Evolutionary conservation across 2,888 invertebrate genomes (phyloP).

Genomic region (Leptinotarsa juncta): DNA sequence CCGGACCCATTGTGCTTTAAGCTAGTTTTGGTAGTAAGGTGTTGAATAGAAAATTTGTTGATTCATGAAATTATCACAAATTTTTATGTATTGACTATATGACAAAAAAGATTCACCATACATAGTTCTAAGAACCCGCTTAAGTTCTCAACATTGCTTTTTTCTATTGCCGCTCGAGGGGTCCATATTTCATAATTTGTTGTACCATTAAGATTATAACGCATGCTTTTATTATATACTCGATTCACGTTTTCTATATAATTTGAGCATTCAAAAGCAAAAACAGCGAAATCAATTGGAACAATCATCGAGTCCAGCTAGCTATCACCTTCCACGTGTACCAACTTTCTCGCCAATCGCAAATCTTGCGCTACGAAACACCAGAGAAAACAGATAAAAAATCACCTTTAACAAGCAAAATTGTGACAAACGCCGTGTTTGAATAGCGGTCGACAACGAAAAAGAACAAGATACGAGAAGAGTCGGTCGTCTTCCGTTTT

Average conservation of each 20-base stretch:
- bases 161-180: not conserved
- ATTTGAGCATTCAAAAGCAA: not conserved
- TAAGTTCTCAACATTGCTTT: not conserved
- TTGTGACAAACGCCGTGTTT: slow-evolving; percentile 27
- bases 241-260: slow-evolving; percentile 7
- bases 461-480: slow-evolving; percentile 27
- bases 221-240: not conserved
- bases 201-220: not conserved
- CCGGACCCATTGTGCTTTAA: too few species aligned
- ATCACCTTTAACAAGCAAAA: slow-evolving; percentile 25
- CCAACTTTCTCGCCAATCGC: slow-evolving; percentile 26
- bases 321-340: slow-evolving; percentile 14
- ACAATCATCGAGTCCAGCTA: slow-evolving; percentile 11
- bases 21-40: too few species aligned
- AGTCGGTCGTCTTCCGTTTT: slow-evolving; percentile 22
- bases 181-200: not conserved
- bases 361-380: slow-evolving; percentile 12
- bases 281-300: slow-evolving; percentile 32
- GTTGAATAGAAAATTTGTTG: too few species aligned
- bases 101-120: too few species aligned
- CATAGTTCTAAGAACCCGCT: not conserved
- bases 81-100: too few species aligned
- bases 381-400: slow-evolving; percentile 16
- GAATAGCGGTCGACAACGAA: slow-evolving; percentile 19
- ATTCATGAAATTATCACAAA: too few species aligned